phyloP scores from a whole-genome alignment of 1,140 invertebrate species.

The Coptotermes formosanus region DNA sequence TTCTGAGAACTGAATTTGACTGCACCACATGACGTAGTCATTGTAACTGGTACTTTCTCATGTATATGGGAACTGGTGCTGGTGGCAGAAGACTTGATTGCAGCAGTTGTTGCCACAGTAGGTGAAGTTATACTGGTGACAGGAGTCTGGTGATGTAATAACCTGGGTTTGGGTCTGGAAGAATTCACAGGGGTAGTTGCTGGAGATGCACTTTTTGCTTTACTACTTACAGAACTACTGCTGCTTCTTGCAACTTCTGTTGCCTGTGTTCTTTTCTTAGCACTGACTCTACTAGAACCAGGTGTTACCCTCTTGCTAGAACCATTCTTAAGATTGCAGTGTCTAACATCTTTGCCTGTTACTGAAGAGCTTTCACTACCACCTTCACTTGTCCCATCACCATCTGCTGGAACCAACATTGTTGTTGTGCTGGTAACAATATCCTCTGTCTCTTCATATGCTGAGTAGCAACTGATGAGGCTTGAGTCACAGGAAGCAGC shows the following conservation, averaged over 20 bases:
- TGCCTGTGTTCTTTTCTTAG: not conserved
- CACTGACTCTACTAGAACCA: not conserved
- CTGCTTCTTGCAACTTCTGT: not conserved
- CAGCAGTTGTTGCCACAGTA: not conserved
- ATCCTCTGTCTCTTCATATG: slow-evolving; percentile 55
- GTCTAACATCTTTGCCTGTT: slow-evolving; percentile 43
- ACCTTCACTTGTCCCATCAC: slow-evolving; percentile 53
- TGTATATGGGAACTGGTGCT: not conserved
- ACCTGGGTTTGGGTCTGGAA: not conserved
- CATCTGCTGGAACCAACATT: slow-evolving; percentile 25
- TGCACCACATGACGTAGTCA: not conserved
- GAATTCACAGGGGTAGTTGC: not conserved
- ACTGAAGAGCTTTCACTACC: slow-evolving; percentile 74
- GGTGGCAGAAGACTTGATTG: too few species aligned
- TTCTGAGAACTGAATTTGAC: not conserved
- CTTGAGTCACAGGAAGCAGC: slow-evolving; percentile 69
- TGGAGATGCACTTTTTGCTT: not conserved
- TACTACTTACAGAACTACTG: not conserved
- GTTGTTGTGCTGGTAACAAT: slow-evolving; percentile 30
- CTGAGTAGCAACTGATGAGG: slow-evolving; percentile 71
- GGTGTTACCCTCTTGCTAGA: not conserved
- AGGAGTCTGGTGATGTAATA: not conserved
- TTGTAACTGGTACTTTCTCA: slow-evolving; percentile 1
- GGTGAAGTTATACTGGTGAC: not conserved
- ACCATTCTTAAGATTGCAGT: not conserved